Evolutionary conservation across 1,140 invertebrate species (phyloP).

Genomic region (Oedothorax gibbosus): DNA sequence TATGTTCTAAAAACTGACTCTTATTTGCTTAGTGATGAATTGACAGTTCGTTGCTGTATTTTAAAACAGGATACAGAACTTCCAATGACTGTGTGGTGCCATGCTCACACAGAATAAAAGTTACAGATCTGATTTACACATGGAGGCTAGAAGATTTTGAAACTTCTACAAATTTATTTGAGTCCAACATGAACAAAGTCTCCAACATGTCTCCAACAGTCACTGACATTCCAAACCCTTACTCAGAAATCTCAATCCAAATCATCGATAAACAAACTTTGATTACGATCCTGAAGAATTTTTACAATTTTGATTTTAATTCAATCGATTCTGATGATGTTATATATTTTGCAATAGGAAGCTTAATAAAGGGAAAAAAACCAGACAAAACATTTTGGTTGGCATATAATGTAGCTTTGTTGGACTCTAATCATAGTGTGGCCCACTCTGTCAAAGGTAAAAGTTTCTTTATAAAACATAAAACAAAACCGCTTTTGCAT

Average conservation of each 20-base stretch:
- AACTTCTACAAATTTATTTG: neutral
- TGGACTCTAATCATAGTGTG: neutral
- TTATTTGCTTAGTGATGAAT: neutral
- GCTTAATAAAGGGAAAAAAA: no score
- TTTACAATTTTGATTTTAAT: neutral
- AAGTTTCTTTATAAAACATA: neutral
- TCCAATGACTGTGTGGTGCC: no score
- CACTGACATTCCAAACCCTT: no score
- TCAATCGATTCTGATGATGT: neutral
- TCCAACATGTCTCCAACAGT: no score
- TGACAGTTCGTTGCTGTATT: neutral
- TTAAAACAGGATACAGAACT: neutral
- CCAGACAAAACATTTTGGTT: no score
- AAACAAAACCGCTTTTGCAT: no score
- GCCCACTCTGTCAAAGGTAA: neutral
- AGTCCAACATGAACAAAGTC: no score
- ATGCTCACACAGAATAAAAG: neutral
- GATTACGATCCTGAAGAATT: no score
- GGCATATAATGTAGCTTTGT: neutral
- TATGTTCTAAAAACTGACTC: neutral
- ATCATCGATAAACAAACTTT: no score
- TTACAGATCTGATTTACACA: neutral
- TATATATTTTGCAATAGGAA: no score
- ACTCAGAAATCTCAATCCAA: no score
- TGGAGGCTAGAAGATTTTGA: conserved; percentile 14